Base-by-base conservation (phyloP, 2,797 vertebrate genomes). In the Melanotaenia boesemani region DNA sequence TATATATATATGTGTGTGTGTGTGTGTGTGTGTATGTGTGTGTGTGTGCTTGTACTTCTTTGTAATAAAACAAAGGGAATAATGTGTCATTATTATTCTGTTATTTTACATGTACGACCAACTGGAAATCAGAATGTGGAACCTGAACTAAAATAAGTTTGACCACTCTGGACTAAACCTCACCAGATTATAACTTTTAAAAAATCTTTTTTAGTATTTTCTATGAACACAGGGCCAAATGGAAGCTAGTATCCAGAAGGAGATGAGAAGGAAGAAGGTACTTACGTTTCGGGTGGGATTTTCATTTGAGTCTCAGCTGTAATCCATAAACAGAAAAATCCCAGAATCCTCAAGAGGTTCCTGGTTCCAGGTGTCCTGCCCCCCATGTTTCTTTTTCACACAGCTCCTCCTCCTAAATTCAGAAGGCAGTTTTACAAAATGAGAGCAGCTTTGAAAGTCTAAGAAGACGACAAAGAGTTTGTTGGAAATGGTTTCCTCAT, bases 211-310 rank as follows among this genome's bases (percentile, higher is more conserved):
- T 4, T 1, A 18, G 15, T 46, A 3, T 46, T 46, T 44, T 46
- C 16, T 46, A 18, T 46, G 5, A 46, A 16, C 4, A 16, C 6
- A 46, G 41, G 41, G 5, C 15, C 41, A 46, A 56, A 11, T 28
- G 5, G 7, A 16, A 58, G 12, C 18, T 1, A 9, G 32, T 16
- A 58, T 28, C 6, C 30, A 58, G 16, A n/a, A 15, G 16, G 7
- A 28, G 22, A 52, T 26, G 1, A 4, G 4, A 18, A 39, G 6
- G 6, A 12, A 70, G 18, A 52, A 1, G 26, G 34, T 41, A 95
- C 97, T 98, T 89, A 98, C 96, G 95, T 97, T 89, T 98, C 97
- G 67, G 95, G 95, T 12, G 97, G 96, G 88, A 97, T 96, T 94
- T 91, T 95, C 77, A 93, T 94, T 93, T 98, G 96, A 36, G 95